Base-by-base conservation (phyloP, 2,797 vertebrate genomes). In the Tangara arthus region DNA sequence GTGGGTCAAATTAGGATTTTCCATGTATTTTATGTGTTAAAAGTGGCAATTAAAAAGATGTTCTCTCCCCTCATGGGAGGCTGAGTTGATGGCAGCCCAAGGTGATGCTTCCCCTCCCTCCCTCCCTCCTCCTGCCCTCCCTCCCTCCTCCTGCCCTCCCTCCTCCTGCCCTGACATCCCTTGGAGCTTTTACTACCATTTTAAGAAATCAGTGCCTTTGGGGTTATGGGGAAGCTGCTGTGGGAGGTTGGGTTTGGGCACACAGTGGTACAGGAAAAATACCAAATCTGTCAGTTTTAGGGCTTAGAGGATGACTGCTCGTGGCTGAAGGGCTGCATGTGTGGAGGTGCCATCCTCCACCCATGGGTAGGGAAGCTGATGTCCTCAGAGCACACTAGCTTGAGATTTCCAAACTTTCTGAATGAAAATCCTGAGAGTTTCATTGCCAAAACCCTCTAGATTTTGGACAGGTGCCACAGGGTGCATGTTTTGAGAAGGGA, bases 381-480 rank as follows among this genome's bases (percentile, higher is more conserved):
- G 2, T 28, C 32, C 35, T 86, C 37, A 10, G 17, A 24, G 26
- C 16, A 34, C 11, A 1, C 8, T 78, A 0, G 0, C 37, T 53
- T n/a, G 21, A 8, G 47, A 5, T 55, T 88, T 56, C 19, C 1
- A 2, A 35, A 13, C 42, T 20, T 68, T 73, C 24, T 71, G 50
- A 82, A 65, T 46, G 12, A 65, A 71, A 80, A 27, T 10, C 5
- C 2, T 4, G 11, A 79, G 24, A 66, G 69, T 87, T 63, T 78
- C 2, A 0, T 22, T 70, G 8, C 37, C 10, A 15, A 30, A 87
- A 39, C 1, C 14, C 15, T 84, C 17, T 5, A 0, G 2, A 28
- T 35, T 77, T 80, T 47, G n/a, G 15, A 7, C 6, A 44, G 34
- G 8, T 0, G 0, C 24, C 24, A 1, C 0, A 1, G 42, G 17